Percentiles rank a stretch among this genome's conserved stretches.
Conservation (phyloP, 2,888 invertebrate genomes). For the Euclidia mi region DNA sequence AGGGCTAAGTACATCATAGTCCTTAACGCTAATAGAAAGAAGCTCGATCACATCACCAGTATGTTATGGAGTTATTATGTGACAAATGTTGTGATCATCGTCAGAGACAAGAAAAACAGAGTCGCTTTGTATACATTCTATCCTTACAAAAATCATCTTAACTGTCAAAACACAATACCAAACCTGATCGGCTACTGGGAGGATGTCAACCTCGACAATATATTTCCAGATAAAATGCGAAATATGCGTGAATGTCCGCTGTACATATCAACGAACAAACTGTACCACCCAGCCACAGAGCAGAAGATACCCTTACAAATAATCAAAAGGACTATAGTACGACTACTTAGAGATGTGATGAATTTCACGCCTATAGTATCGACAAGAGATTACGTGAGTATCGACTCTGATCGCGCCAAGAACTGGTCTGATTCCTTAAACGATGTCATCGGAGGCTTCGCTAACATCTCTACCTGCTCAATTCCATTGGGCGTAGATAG, state of each 20-base stretch:
- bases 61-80: slow-evolving; percentile 73
- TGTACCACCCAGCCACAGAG: slow-evolving; percentile 68
- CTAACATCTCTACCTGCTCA: slow-evolving; percentile 77
- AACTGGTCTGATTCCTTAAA: slow-evolving; percentile 79
- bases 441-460: slow-evolving; percentile 71
- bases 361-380: slow-evolving; percentile 76
- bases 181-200: slow-evolving; percentile 64
- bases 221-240: slow-evolving; percentile 74
- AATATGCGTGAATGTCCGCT: slow-evolving; percentile 78
- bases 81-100: slow-evolving; percentile 66
- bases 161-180: slow-evolving; percentile 72
- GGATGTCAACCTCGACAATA: slow-evolving; percentile 35
- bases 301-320: slow-evolving; percentile 72
- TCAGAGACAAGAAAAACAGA: slow-evolving; percentile 52
- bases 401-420: slow-evolving; percentile 72
- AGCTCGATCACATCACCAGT: slow-evolving; percentile 65
- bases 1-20: slow-evolving; percentile 71
- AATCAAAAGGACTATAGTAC: slow-evolving; percentile 69
- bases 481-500: slow-evolving; percentile 73
- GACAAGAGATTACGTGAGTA: slow-evolving; percentile 72
- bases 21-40: slow-evolving; percentile 59
- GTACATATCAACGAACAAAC: slow-evolving; percentile 77
- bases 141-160: slow-evolving; percentile 71
- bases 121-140: slow-evolving; percentile 70
- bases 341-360: slow-evolving; percentile 69